Evolutionary conservation across 2,888 invertebrate genomes (phyloP).

Genomic region (Pandemis heparana): DNA sequence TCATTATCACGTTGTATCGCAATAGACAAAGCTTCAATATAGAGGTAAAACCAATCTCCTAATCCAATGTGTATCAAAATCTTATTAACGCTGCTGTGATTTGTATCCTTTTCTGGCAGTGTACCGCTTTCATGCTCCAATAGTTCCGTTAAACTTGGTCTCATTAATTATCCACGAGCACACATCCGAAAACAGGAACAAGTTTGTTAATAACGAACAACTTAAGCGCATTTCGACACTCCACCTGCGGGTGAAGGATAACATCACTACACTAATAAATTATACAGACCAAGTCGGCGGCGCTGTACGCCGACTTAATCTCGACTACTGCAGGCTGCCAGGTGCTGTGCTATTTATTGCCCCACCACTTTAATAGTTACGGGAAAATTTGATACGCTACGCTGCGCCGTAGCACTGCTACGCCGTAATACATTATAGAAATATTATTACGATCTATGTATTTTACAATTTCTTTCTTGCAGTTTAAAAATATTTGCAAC

Average conservation of each 20-base stretch:
- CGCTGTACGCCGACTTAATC: conserved; percentile 15
- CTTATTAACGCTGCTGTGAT: conserved; percentile 3
- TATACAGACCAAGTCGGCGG: conserved; percentile 22
- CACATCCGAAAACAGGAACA: conserved; percentile 58
- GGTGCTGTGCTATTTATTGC: conserved; percentile 18
- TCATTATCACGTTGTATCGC: no score
- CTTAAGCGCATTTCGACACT: conserved; percentile 48
- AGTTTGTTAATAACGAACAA: conserved; percentile 59
- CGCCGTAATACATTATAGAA: neutral
- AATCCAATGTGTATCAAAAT: conserved; percentile 6
- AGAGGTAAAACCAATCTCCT: neutral
- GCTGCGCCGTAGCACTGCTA: conserved; percentile 22
- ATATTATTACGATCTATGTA: neutral
- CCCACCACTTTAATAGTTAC: conserved; percentile 17
- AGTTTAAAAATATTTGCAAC: neutral
- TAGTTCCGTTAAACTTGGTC: conserved; percentile 56
- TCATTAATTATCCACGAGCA: conserved; percentile 62
- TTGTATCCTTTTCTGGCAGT: conserved; percentile 26
- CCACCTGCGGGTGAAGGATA: conserved; percentile 34
- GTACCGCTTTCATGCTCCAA: conserved; percentile 48
- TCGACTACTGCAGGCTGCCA: conserved; percentile 15
- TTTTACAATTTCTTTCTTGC: neutral
- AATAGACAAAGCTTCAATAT: no score
- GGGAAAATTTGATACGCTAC: conserved; percentile 27
- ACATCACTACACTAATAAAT: conserved; percentile 38